These are phyloP conservation scores for Medauroidea extradentata DNA, from an alignment of 1,140 invertebrate species.

Conservation along the genomic window DNA sequence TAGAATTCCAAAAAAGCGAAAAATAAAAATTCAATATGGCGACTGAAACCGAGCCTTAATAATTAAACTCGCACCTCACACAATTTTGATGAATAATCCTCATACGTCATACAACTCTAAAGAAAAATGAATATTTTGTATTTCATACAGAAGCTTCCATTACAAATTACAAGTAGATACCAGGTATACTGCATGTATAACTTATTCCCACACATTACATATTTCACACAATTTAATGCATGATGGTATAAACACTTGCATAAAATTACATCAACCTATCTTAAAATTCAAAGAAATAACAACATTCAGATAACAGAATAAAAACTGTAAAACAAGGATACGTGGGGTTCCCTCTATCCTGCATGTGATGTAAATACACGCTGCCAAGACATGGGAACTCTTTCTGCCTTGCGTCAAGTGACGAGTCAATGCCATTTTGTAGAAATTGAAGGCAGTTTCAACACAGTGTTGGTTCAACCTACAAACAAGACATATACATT, in stretches of 20 bases:
- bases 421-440: constrained; percentile 88
- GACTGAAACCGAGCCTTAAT: too few species aligned
- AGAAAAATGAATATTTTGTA: too few species aligned
- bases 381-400: constrained; percentile 88
- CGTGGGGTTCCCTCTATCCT: constrained; percentile 89
- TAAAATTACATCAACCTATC: not conserved
- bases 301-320: not conserved
- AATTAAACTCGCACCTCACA: too few species aligned
- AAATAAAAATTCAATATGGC: too few species aligned
- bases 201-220: too few species aligned
- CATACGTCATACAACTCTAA: too few species aligned
- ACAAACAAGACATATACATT: constrained; percentile 13
- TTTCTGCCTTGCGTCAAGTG: constrained; percentile 89
- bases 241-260: not conserved
- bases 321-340: constrained; percentile 61
- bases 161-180: too few species aligned
- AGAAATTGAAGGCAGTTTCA: constrained; percentile 92
- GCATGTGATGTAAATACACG: constrained; percentile 97
- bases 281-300: not conserved
- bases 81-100: too few species aligned
- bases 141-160: too few species aligned
- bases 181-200: too few species aligned
- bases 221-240: too few species aligned
- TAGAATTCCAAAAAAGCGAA: too few species aligned
- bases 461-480: constrained; percentile 86